phyloP scores from a whole-genome alignment of 2,797 vertebrate genomes.

The Hemibagrus guttatus region DNA sequence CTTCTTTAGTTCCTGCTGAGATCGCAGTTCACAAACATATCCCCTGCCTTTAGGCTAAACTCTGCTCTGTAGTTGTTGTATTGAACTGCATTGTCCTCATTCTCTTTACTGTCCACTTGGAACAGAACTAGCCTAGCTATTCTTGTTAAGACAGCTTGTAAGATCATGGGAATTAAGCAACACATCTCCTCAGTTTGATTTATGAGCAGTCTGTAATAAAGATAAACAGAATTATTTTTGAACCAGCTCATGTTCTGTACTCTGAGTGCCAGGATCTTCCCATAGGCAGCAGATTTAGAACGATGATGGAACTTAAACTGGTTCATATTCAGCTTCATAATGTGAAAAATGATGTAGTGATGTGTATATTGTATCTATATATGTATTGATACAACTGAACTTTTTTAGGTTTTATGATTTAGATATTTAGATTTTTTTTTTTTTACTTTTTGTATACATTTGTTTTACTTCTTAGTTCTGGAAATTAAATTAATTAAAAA shows the following conservation, averaged over 20 bases:
- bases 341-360: neutral
- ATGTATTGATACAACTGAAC: neutral
- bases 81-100: neutral
- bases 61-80: neutral
- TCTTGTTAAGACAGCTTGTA: neutral
- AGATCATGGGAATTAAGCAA: slow-evolving; percentile 4
- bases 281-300: slow-evolving; percentile 6
- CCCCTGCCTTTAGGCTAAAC: neutral
- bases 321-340: neutral
- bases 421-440: neutral
- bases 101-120: neutral
- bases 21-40: neutral
- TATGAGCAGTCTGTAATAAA: neutral
- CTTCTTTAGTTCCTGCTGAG: neutral
- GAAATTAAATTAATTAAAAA: neutral
- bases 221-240: slow-evolving; percentile 9
- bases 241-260: neutral
- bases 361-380: neutral
- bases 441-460: neutral
- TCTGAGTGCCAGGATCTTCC: neutral
- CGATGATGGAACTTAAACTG: neutral
- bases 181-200: neutral
- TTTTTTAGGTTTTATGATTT: neutral
- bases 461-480: neutral
- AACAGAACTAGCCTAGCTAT: neutral